These are phyloP conservation scores for Hedychridium roseum DNA, from an alignment of 2,888 invertebrate genomes.

Conservation along the genomic window DNA sequence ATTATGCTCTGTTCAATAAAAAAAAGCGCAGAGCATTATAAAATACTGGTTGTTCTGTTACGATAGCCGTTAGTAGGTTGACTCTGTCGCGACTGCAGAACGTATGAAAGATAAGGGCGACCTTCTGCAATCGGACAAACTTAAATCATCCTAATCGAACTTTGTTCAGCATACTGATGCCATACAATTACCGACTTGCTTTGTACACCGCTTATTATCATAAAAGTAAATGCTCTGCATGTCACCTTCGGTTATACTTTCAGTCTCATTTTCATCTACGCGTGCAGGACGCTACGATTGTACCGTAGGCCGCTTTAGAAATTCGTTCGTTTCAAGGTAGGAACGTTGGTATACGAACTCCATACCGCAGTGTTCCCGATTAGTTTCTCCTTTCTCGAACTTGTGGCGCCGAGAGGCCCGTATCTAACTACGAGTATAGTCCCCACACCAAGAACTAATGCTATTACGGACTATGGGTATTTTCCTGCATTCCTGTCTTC, in stretches of 20 bases:
- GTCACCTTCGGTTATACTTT: slow-evolving; percentile 45
- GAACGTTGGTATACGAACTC: slow-evolving; percentile 51
- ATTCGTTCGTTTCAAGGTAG: slow-evolving; percentile 52
- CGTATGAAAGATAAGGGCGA: not conserved
- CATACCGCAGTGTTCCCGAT: slow-evolving; percentile 55
- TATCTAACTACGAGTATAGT: slow-evolving; percentile 51
- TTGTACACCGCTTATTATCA: slow-evolving; percentile 37
- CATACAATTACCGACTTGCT: slow-evolving; percentile 31
- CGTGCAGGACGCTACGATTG: slow-evolving; percentile 46
- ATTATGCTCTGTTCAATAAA: slow-evolving; percentile 49
- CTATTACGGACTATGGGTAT: slow-evolving; percentile 47
- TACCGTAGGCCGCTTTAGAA: slow-evolving; percentile 52
- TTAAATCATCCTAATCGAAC: slow-evolving; percentile 19
- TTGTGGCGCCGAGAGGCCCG: slow-evolving; percentile 15
- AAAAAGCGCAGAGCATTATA: slow-evolving; percentile 56
- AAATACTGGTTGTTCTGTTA: slow-evolving; percentile 59
- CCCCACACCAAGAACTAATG: slow-evolving; percentile 60
- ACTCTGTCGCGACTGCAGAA: slow-evolving; percentile 4
- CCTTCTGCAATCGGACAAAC: not conserved
- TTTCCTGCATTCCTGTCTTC: slow-evolving; percentile 38
- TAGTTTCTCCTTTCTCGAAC: slow-evolving; percentile 9
- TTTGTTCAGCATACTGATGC: slow-evolving; percentile 35
- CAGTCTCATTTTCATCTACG: slow-evolving; percentile 56
- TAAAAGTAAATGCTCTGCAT: slow-evolving; percentile 44
- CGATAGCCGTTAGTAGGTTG: slow-evolving; percentile 44